These are phyloP conservation scores for Thinocorus orbignyianus DNA, from an alignment of 2,113 vertebrate species.

Conservation along the genomic window DNA sequence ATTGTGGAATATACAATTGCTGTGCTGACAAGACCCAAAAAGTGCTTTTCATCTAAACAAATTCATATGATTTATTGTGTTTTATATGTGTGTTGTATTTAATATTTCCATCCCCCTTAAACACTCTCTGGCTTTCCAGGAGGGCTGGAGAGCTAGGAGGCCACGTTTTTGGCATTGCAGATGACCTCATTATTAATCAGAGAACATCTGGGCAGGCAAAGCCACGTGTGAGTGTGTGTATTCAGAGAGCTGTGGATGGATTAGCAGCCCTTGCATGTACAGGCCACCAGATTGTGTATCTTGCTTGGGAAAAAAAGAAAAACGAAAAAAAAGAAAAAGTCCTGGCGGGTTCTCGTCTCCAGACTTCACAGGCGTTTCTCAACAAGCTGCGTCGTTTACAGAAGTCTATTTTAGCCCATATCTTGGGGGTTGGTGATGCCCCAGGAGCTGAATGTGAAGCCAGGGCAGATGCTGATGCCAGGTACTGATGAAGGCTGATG, in stretches of 20 bases:
- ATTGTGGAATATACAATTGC: constrained; percentile 41
- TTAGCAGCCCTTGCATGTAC: neutral
- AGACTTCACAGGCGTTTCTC: neutral
- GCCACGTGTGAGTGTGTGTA: neutral
- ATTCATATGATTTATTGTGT: constrained; percentile 46
- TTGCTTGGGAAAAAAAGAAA: neutral
- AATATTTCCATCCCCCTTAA: constrained; percentile 26
- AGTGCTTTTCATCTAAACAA: constrained; percentile 60
- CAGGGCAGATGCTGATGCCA: neutral
- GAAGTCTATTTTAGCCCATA: rapidly evolving
- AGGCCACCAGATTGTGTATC: neutral
- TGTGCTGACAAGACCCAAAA: constrained; percentile 38
- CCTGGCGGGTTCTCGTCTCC: neutral
- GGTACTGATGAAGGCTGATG: neutral
- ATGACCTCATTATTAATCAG: constrained; percentile 54
- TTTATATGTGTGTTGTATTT: neutral
- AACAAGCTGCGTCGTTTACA: neutral
- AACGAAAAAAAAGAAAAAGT: neutral
- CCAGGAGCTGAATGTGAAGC: neutral
- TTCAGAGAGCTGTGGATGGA: neutral
- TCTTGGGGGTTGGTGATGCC: rapidly evolving
- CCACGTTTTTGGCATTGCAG: neutral
- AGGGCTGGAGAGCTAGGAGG: neutral
- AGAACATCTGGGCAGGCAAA: constrained; percentile 58
- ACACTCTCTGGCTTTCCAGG: constrained; percentile 5